Conservation (phyloP, 37 sponge, comb jelly and placozoan genomes). For the Bolinopsis microptera region DNA sequence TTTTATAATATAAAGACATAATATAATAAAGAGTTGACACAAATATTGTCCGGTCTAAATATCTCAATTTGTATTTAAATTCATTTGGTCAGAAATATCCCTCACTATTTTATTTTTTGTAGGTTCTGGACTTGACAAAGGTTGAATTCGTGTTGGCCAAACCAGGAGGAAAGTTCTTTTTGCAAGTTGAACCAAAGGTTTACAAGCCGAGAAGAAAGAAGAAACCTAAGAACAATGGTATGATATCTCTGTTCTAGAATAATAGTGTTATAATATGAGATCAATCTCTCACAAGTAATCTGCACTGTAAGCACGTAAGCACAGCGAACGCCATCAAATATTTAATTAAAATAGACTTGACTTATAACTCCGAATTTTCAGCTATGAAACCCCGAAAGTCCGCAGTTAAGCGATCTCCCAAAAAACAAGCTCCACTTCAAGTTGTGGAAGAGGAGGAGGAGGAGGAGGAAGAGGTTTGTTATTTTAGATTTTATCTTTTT, state of each 20-base stretch:
- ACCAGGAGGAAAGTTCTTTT: slow-evolving; percentile 8
- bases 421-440: background rate
- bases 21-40: too few relatives aligned
- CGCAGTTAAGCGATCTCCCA: background rate
- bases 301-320: too few relatives aligned
- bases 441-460: background rate
- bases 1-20: too few relatives aligned
- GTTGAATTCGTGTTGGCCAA: slow-evolving; percentile 45
- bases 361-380: too few relatives aligned
- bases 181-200: background rate
- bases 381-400: background rate
- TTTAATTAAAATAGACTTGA: too few relatives aligned
- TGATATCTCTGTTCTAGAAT: too few relatives aligned
- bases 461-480: background rate
- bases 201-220: slow-evolving; percentile 4
- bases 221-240: background rate
- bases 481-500: too few relatives aligned
- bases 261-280: too few relatives aligned
- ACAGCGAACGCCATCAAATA: too few relatives aligned
- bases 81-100: background rate
- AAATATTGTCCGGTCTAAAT: too few relatives aligned
- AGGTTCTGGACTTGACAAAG: slow-evolving; percentile 37
- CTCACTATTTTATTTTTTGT: background rate
- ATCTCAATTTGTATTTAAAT: too few relatives aligned
- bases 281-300: too few relatives aligned